Evolutionary conservation across 1,140 invertebrate genomes (phyloP).

Genomic region (Cotesia vestalis): DNA sequence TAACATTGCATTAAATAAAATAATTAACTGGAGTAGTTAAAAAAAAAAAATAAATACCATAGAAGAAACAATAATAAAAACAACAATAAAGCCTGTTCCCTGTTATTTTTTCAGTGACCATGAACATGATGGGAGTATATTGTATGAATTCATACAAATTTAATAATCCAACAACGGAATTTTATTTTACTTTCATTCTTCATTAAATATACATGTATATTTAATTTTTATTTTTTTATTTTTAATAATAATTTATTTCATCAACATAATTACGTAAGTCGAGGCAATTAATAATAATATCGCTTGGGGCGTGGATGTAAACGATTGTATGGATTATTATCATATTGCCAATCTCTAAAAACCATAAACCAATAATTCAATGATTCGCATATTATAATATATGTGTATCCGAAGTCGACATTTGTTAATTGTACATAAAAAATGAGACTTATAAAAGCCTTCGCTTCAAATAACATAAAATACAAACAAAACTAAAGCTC

Average conservation of each 20-base stretch:
- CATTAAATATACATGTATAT: no score
- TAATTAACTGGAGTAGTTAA: background rate
- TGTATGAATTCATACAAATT: slow-evolving; percentile 1
- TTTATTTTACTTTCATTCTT: slow-evolving; percentile 3
- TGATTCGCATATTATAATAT: background rate
- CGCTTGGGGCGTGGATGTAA: slow-evolving; percentile 14
- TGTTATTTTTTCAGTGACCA: slow-evolving; percentile 2
- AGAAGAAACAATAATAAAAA: slow-evolving; percentile 12
- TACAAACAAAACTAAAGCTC: no score
- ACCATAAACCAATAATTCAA: background rate
- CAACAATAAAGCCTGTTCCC: background rate
- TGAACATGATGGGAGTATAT: background rate
- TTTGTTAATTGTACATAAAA: no score
- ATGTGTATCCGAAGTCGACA: no score
- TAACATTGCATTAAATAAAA: no score
- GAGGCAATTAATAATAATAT: slow-evolving; percentile 5
- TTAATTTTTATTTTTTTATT: background rate
- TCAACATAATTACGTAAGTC: slow-evolving; percentile 8
- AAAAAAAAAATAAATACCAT: slow-evolving; percentile 2
- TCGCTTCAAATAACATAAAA: no score
- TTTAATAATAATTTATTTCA: slow-evolving; percentile 13
- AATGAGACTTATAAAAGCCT: no score
- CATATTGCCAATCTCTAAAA: background rate
- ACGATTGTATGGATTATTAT: background rate
- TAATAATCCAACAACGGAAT: slow-evolving; percentile 3